phyloP scores from a whole-genome alignment of 35 echinoderm and acorn worm species.

The Nesometra sesokonis region DNA sequence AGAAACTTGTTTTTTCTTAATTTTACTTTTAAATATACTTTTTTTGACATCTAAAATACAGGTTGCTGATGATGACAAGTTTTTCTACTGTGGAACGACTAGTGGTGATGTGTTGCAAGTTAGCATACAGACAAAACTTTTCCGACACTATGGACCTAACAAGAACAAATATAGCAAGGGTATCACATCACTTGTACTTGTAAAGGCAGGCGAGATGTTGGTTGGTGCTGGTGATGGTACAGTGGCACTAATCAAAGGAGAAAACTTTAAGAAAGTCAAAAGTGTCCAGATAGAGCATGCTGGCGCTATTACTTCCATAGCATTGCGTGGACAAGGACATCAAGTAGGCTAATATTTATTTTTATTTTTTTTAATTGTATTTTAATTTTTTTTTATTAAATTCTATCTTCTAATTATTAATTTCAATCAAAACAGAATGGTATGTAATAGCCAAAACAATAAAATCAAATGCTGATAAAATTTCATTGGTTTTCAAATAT shows the following conservation, averaged over 20 bases:
- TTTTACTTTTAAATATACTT: not conserved
- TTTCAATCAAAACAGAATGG: no score
- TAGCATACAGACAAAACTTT: slow-evolving; percentile 23
- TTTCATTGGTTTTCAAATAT: no score
- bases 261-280: slow-evolving; percentile 75
- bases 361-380: no score
- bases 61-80: slow-evolving; percentile 57
- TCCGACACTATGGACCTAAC: slow-evolving; percentile 60
- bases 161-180: slow-evolving; percentile 76
- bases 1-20: not conserved
- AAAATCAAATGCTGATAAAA: no score
- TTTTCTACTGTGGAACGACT: slow-evolving; percentile 93
- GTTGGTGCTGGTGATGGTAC: slow-evolving; percentile 72
- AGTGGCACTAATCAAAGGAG: slow-evolving; percentile 57
- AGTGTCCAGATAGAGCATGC: slow-evolving; percentile 34
- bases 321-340: slow-evolving; percentile 73
- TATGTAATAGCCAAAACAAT: no score
- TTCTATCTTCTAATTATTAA: no score
- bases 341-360: slow-evolving; percentile 46
- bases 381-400: no score
- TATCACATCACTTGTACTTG: slow-evolving; percentile 58
- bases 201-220: slow-evolving; percentile 61
- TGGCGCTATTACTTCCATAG: slow-evolving; percentile 61
- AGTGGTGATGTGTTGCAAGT: slow-evolving; percentile 83
- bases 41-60: slow-evolving; percentile 13